Base-by-base conservation (phyloP, 1,140 invertebrate genomes). In the Leptopilina clavipes region DNA sequence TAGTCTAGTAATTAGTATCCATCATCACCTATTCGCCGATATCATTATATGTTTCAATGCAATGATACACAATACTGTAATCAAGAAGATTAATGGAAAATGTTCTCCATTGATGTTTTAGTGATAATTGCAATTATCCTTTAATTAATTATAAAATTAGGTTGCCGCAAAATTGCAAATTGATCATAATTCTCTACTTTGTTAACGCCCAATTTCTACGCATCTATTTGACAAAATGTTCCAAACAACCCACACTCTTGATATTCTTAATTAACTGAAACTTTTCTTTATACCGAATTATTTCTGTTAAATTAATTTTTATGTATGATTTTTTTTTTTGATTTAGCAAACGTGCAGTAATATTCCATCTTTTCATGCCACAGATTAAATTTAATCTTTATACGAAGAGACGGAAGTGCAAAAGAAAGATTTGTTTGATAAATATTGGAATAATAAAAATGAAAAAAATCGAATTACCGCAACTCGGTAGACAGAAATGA, bases 401-500 rank as follows among this genome's bases (percentile, higher is more conserved):
- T 40, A 40, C 8, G 9, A 7, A 40, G 12, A 17, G 1, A 52
- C n/a, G 48, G 5, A 31, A 31, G 25, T 31, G 25, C 25, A 31
- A 31, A 31, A 31, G 17, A 52, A 52, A 52, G 48, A 1, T 48
- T 48, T n/a, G 1, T 52, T 17, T n/a, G 1, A 48, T 14, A 52
- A n/a, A 8, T 8, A 17, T 6, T 0, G 11, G 0, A 14, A 65
- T 14, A 6, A 6, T 0, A 5, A 65, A 65, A 65, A 52, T 52
- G 6, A n/a, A 17, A 52, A 12, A 31, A 22, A 8, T 7, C 3
- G 52, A 83, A 82, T 90, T 87, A 91, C 89, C 88, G 89, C 88
- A 31, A 90, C 17, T 77, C 90, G 89, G 74, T 89, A 91, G 54
- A 91, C 90, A 12, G 90, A 91, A 25, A 90, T 78, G 44, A 91